These are phyloP conservation scores for Pseudochirops corinnae DNA, from an alignment of 2,797 vertebrate species.

Conservation along the genomic window DNA sequence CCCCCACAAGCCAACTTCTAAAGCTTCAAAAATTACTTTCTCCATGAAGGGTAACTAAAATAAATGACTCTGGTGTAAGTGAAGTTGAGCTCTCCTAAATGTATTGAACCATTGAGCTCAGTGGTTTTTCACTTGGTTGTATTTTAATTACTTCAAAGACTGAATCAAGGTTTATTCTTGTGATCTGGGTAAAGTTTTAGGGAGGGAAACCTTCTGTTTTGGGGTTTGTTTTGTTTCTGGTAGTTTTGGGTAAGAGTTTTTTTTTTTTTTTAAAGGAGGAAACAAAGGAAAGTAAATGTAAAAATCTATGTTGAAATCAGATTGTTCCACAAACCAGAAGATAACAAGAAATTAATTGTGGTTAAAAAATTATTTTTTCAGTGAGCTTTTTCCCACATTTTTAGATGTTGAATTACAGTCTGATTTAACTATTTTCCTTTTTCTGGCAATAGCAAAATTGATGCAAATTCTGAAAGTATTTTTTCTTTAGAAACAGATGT, in stretches of 20 bases:
- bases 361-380: not conserved
- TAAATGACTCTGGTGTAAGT: not conserved
- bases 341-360: conserved; percentile 54
- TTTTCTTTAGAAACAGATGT: conserved; percentile 49
- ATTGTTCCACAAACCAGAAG: not conserved
- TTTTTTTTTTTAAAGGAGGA: conserved; percentile 17
- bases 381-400: not conserved
- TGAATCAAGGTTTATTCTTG: conserved; percentile 44
- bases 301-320: conserved; percentile 55
- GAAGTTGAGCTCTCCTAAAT: conserved; percentile 22
- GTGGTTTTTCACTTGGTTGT: conserved; percentile 43
- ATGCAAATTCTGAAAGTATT: not conserved
- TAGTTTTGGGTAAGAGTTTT: not conserved
- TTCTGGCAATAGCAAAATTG: not conserved
- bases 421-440: conserved; percentile 42
- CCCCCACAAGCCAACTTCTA: conserved; percentile 6
- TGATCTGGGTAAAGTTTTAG: conserved; percentile 19
- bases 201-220: not conserved
- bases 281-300: conserved; percentile 27
- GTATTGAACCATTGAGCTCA: not conserved
- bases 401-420: conserved; percentile 39
- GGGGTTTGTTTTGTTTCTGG: not conserved
- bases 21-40: conserved; percentile 15
- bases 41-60: not conserved
- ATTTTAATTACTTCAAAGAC: conserved; percentile 53